Conservation (phyloP, 2,797 vertebrate genomes). For the Trachurus trachurus region DNA sequence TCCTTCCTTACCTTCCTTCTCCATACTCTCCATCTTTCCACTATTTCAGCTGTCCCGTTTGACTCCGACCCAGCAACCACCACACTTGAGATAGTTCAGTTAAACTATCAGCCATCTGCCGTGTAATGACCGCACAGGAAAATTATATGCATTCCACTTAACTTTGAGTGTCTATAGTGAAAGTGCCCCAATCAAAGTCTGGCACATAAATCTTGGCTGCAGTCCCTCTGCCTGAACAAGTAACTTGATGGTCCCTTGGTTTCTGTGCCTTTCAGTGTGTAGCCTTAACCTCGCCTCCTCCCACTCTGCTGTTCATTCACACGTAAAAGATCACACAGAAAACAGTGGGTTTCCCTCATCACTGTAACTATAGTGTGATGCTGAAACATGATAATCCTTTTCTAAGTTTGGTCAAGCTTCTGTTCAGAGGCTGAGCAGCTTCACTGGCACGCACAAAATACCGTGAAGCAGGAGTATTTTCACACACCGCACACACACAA, state of each 20-base stretch:
- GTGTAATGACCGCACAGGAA: slow-evolving; percentile 59
- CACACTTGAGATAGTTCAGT: slow-evolving; percentile 35
- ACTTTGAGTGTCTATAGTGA: slow-evolving; percentile 46
- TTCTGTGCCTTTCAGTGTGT: slow-evolving; percentile 50
- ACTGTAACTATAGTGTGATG: slow-evolving; percentile 26
- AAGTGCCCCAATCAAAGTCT: slow-evolving; percentile 58
- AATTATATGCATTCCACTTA: slow-evolving; percentile 53
- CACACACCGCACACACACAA: slow-evolving; percentile 37
- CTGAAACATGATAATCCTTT: slow-evolving; percentile 41
- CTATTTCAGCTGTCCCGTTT: slow-evolving; percentile 21
- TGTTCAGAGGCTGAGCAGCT: slow-evolving; percentile 33
- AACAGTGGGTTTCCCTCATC: slow-evolving; percentile 28
- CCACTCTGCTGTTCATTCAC: slow-evolving; percentile 21
- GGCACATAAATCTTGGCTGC: slow-evolving; percentile 56
- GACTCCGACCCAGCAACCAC: slow-evolving; percentile 21
- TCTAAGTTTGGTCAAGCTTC: slow-evolving; percentile 40
- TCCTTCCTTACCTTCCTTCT: not conserved
- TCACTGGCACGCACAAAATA: not conserved
- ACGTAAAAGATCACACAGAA: slow-evolving; percentile 25
- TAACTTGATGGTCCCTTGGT: slow-evolving; percentile 75
- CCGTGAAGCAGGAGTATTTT: not conserved
- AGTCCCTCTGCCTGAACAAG: slow-evolving; percentile 32
- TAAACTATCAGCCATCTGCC: slow-evolving; percentile 70
- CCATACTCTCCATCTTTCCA: slow-evolving; percentile 28
- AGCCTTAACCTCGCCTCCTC: slow-evolving; percentile 33